A percentile compares a stretch with the other conserved stretches of the same genome.
Conservation (phyloP, 92 coral and sea anemone genomes). For the Parazoanthus swiftii region DNA sequence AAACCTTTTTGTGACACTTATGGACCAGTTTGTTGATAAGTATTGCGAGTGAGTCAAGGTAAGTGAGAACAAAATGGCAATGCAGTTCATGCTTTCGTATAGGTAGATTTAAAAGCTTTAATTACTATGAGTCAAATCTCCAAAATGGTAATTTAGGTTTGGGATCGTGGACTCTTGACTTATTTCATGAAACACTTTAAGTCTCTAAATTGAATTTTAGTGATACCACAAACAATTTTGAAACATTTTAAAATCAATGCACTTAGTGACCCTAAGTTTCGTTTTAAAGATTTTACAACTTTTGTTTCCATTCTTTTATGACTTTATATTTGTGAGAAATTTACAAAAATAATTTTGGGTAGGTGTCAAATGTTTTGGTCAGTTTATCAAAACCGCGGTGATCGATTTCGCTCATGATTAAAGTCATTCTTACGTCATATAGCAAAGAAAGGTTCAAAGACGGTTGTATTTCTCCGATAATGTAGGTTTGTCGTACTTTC, state of each 20-base stretch:
- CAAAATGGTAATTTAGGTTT: not conserved
- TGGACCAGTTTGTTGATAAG: not conserved
- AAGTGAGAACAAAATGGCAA: not conserved
- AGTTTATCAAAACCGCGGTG: slow-evolving; percentile 1
- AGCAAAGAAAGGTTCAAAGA: not conserved
- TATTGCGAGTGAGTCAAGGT: not conserved
- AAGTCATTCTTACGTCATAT: slow-evolving; percentile 1
- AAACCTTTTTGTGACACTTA: not conserved
- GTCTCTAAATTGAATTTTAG: slow-evolving; percentile 21
- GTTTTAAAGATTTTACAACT: not conserved
- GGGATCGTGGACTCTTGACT: not conserved
- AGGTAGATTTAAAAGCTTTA: not conserved
- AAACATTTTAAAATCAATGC: slow-evolving; percentile 14
- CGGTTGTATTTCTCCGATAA: not conserved
- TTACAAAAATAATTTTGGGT: not conserved
- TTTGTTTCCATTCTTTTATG: not conserved
- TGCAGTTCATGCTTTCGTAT: not conserved
- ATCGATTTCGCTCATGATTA: not conserved
- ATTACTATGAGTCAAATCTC: not conserved
- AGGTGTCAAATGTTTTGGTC: not conserved
- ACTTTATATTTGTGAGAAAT: not conserved
- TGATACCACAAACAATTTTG: not conserved
- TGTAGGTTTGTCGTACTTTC: not conserved
- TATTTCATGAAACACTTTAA: slow-evolving; percentile 28
- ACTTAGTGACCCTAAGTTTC: no score